Percentiles rank a stretch among this genome's conserved stretches.
Evolutionary conservation across 2,797 vertebrate genomes (phyloP).

Genomic region (Rhinella marina): DNA sequence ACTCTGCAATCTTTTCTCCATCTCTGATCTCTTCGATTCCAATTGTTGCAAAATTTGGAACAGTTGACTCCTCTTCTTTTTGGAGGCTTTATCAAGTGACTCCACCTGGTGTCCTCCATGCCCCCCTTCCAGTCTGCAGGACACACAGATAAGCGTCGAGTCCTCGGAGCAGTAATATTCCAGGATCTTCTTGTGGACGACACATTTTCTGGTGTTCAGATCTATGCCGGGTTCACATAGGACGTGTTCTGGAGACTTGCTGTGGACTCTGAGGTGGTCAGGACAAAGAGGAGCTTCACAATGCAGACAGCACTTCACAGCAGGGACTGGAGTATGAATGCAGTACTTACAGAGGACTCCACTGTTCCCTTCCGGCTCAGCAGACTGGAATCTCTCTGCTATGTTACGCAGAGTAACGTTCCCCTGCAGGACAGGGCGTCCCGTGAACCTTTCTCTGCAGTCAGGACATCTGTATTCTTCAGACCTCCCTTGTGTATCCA

Average conservation of each 20-base stretch:
- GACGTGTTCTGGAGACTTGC: neutral
- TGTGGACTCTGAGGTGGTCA: neutral
- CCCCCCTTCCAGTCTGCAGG: conserved; percentile 69
- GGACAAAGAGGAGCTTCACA: neutral
- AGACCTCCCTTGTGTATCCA: neutral
- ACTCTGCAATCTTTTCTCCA: neutral
- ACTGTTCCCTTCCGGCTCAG: conserved; percentile 36
- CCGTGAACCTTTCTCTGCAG: neutral
- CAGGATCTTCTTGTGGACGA: conserved; percentile 51
- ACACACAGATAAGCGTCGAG: conserved; percentile 62
- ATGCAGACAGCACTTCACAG: neutral
- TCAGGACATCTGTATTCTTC: conserved; percentile 2
- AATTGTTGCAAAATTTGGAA: neutral
- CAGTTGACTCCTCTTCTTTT: neutral
- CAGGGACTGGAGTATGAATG: neutral
- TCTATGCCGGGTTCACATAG: neutral
- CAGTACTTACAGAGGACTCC: neutral
- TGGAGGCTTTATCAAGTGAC: conserved; percentile 64
- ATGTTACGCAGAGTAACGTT: neutral
- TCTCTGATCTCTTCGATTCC: neutral
- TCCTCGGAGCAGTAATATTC: conserved; percentile 75
- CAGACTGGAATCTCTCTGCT: neutral
- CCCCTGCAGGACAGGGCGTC: neutral
- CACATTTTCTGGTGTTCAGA: neutral
- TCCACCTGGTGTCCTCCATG: conserved; percentile 73